Conservation (phyloP, 1,140 invertebrate species). For the Drosophila bifasciata region DNA sequence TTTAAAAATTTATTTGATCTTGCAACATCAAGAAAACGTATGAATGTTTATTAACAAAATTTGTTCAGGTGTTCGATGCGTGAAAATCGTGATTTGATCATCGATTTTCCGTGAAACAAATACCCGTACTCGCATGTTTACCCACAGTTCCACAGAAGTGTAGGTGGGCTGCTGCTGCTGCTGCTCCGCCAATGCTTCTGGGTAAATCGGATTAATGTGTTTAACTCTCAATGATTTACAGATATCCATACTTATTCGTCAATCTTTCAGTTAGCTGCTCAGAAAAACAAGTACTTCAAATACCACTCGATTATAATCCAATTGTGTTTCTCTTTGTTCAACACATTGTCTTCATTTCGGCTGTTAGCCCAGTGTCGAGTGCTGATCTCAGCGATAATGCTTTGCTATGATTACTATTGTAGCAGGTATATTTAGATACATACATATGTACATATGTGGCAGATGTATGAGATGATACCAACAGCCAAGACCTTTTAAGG, state of each 20-base stretch:
- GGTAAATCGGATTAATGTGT: conserved; percentile 16
- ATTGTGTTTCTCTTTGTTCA: conserved; percentile 19
- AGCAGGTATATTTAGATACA: background rate
- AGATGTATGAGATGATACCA: conserved; percentile 33
- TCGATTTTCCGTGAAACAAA: conserved; percentile 10
- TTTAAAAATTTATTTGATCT: too few relatives aligned
- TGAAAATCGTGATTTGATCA: background rate
- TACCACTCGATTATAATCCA: conserved; percentile 14
- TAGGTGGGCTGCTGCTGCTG: background rate
- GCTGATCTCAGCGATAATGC: conserved; percentile 42
- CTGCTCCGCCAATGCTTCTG: conserved; percentile 10
- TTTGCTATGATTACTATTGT: conserved; percentile 20
- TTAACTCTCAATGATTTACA: conserved; percentile 5
- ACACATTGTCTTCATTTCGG: conserved; percentile 16
- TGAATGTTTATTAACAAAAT: background rate
- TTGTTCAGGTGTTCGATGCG: background rate
- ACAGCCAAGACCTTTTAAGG: conserved; percentile 73
- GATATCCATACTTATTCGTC: background rate
- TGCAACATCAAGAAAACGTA: too few relatives aligned
- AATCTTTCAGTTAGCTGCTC: conserved; percentile 42
- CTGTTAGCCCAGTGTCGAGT: conserved; percentile 17
- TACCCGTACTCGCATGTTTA: conserved; percentile 5
- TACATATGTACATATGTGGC: conserved; percentile 22
- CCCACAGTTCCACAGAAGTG: conserved; percentile 9
- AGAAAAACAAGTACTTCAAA: conserved; percentile 22